These are phyloP conservation scores for Prionailurus bengalensis DNA, from an alignment of 2,113 vertebrate species.

Conservation along the genomic window DNA sequence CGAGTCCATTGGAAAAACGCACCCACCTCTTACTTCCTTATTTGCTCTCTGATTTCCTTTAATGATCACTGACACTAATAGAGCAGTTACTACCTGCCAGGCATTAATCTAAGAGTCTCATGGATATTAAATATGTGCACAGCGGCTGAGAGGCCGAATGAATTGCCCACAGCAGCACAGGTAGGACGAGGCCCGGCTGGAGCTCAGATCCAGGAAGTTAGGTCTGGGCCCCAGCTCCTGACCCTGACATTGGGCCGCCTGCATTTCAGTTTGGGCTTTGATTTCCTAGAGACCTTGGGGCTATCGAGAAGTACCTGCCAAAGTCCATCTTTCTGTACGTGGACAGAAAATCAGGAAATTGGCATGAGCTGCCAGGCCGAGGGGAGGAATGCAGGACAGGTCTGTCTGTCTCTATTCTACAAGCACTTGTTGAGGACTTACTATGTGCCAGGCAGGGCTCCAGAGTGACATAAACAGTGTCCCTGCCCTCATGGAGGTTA, in stretches of 20 bases:
- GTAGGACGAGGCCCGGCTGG: neutral
- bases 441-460: neutral
- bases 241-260: accelerated
- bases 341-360: slow-evolving; percentile 14
- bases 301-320: neutral
- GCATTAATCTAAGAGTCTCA: neutral
- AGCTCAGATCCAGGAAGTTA: neutral
- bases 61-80: neutral
- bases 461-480: neutral
- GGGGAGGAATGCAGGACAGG: neutral
- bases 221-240: neutral
- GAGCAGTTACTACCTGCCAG: neutral
- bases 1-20: neutral
- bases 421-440: neutral
- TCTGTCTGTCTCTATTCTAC: neutral
- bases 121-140: neutral
- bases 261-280: neutral
- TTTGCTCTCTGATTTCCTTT: neutral
- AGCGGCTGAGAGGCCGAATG: neutral
- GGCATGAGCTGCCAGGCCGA: neutral
- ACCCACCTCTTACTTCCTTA: neutral
- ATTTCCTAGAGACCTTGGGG: neutral
- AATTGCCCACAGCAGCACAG: neutral
- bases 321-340: neutral
- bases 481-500: neutral